Conservation (phyloP, 1,140 invertebrate genomes). For the Leptoteleia sp. region DNA sequence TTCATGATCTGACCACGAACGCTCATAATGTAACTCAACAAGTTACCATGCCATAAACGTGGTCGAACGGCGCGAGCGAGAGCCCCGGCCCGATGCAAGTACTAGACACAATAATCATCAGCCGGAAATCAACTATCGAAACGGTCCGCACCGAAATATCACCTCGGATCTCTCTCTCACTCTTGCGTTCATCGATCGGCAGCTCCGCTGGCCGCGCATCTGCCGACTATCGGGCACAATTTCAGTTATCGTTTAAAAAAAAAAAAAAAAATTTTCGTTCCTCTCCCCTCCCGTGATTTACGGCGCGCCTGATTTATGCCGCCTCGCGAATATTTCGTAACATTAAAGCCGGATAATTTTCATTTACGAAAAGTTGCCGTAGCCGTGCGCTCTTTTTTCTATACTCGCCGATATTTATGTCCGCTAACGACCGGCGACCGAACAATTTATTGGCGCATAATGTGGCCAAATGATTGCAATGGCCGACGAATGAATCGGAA, state of each 20-base stretch:
- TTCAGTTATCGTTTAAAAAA: too few species aligned
- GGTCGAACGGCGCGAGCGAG: constrained; percentile 55
- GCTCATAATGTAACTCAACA: constrained; percentile 72
- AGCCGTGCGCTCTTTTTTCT: constrained; percentile 27
- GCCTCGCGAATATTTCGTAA: constrained; percentile 16
- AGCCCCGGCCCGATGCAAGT: constrained; percentile 60
- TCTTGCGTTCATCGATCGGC: too few species aligned
- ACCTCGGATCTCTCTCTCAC: neutral
- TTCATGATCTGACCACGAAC: constrained; percentile 68
- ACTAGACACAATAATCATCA: constrained; percentile 69
- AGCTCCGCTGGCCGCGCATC: too few species aligned
- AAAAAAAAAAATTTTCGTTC: neutral
- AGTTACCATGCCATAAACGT: constrained; percentile 70
- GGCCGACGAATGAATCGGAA: constrained; percentile 44
- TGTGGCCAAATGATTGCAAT: constrained; percentile 58
- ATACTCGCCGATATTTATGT: constrained; percentile 43
- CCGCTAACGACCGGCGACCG: constrained; percentile 39
- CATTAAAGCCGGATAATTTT: constrained; percentile 49
- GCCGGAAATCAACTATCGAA: constrained; percentile 71
- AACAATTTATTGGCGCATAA: constrained; percentile 65
- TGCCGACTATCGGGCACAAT: too few species aligned
- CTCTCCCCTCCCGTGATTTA: constrained; percentile 16
- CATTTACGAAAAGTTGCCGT: constrained; percentile 50
- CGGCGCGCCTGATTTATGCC: constrained; percentile 28
- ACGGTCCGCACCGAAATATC: constrained; percentile 35